Percentiles rank a stretch among this genome's conserved stretches.
Evolutionary conservation across 1,140 invertebrate species (phyloP).

Genomic region (Oncopodura yosiiana): DNA sequence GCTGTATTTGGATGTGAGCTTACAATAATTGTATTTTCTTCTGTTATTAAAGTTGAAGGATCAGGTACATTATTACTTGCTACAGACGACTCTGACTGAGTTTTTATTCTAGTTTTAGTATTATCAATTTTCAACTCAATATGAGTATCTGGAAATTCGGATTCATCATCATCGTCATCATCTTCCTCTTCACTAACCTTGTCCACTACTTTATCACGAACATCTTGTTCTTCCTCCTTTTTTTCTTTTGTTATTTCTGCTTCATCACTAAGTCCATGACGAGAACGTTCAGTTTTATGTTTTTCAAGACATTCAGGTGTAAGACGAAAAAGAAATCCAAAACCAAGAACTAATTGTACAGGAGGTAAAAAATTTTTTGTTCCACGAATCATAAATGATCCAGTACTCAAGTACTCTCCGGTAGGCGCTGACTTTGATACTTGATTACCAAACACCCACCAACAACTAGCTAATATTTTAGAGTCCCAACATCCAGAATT

Average conservation of each 20-base stretch:
- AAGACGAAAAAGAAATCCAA: slow-evolving; percentile 83
- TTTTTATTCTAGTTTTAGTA: slow-evolving; percentile 17
- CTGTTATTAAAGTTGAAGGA: background rate
- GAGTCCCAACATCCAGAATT: slow-evolving; percentile 88
- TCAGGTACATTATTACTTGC: background rate
- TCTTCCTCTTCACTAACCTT: background rate
- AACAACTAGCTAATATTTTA: slow-evolving; percentile 86
- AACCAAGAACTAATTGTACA: slow-evolving; percentile 80
- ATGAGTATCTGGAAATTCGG: background rate
- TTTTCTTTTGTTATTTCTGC: slow-evolving; percentile 12
- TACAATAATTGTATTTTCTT: slow-evolving; percentile 3
- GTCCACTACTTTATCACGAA: slow-evolving; percentile 7
- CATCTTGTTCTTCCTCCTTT: slow-evolving; percentile 14
- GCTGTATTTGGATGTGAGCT: no score
- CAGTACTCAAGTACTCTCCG: slow-evolving; percentile 85
- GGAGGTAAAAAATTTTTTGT: slow-evolving; percentile 95
- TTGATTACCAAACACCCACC: slow-evolving; percentile 92
- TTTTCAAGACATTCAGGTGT: slow-evolving; percentile 46
- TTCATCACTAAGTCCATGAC: background rate
- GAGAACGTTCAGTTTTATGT: slow-evolving; percentile 15
- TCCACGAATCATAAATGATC: slow-evolving; percentile 97
- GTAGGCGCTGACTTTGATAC: slow-evolving; percentile 97
- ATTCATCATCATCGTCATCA: background rate
- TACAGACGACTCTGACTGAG: no score
- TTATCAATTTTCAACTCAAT: slow-evolving; percentile 1